Percentiles rank a stretch among this genome's conserved stretches.
These are phyloP conservation scores for Orchestia grillus DNA, from an alignment of 1,140 invertebrate species.

Conservation along the genomic window DNA sequence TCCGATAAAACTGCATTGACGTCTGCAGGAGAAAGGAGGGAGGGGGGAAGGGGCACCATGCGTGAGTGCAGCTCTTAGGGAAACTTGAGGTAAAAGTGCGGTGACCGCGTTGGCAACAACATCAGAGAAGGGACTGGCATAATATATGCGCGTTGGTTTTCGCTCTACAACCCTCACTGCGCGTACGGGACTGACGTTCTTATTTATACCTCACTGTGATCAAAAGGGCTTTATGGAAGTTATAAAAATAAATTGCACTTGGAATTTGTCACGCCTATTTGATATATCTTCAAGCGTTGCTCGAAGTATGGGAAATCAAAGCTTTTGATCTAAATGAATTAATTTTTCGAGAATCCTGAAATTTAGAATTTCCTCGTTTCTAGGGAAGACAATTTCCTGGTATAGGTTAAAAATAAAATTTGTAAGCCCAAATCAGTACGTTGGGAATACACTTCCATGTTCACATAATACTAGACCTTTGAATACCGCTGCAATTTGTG, in stretches of 20 bases:
- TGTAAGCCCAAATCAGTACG: background rate
- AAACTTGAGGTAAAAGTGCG: background rate
- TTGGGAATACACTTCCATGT: too few relatives aligned
- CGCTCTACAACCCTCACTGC: background rate
- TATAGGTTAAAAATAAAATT: background rate
- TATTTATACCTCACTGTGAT: background rate
- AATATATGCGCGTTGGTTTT: background rate
- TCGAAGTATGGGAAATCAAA: too few relatives aligned
- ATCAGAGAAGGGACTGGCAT: background rate
- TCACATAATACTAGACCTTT: too few relatives aligned
- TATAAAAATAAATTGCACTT: too few relatives aligned
- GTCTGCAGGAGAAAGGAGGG: background rate
- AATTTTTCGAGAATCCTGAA: too few relatives aligned
- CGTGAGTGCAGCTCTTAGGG: background rate
- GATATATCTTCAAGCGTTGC: too few relatives aligned
- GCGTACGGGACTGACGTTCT: background rate
- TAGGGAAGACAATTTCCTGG: background rate
- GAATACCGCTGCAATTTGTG: too few relatives aligned
- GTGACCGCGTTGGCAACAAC: background rate
- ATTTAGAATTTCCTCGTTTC: background rate
- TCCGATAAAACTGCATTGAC: background rate
- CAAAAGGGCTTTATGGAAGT: background rate
- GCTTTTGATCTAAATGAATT: too few relatives aligned
- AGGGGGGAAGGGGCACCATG: background rate
- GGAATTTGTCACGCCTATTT: too few relatives aligned